Evolutionary conservation across 2,888 invertebrate genomes (phyloP), one percentile per base, ranked within the genome.

Genomic region (Athrips mouffetella): DNA sequence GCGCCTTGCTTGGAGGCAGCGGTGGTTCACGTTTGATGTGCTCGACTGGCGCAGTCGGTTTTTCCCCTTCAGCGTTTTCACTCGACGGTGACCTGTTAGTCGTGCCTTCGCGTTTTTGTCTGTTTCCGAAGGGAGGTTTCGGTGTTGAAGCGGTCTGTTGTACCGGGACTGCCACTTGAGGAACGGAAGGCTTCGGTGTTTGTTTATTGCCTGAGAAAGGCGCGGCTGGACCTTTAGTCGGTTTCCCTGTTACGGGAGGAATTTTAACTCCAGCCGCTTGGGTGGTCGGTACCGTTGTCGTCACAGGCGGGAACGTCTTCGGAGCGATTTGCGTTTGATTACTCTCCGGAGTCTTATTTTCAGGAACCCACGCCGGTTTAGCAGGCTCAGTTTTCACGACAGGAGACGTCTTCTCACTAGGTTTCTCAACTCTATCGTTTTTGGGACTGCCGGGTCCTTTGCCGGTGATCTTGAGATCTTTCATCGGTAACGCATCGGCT

Each of bases 151-250:
- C 85, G 2, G 81, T 79, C 56, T 87, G 89, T 53, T 83, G 89
- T 51, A 71, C 83, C 0, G 87, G 82, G 0, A 88, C 80, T 1
- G 78, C 75, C 51, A 90, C 73, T 64, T 84, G 75, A 49, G 90
- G 78, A 57, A 70, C 86, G 56, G 83, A 72, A 51, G 78, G 85
- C 65, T 89, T 89, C 49, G 69, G 73, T 1, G 80, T 70, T 50
- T 76, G 87, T 49, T 89, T 88, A 44, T 71, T 76, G 5, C 80
- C 78, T 0, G 88, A 79, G 67, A 89, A 89, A 0, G 89, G 89
- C 3, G 89, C 85, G 0, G 87, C 74, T 0, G 86, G 83, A 1
- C 84, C 83, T 54, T 89, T 89, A 0, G 62, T 67, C 0, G 80
- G 53, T 56, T 87, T 89, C 2, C 67, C 67, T 11, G 67, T 60